Conservation (phyloP, 2,113 vertebrate genomes). For the Picathartes gymnocephalus region DNA sequence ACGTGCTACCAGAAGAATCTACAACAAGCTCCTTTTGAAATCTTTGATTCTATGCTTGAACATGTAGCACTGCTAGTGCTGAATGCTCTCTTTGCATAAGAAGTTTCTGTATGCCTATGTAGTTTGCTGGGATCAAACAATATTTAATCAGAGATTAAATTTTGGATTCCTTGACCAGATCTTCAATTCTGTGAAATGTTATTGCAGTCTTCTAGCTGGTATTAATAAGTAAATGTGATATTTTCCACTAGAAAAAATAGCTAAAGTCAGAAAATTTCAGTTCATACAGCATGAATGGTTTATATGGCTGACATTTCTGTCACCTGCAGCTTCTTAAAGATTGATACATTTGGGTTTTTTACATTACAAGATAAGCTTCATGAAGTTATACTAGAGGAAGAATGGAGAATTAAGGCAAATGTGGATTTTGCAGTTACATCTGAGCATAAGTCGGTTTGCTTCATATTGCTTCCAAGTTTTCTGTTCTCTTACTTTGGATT, state of each 20-base stretch:
- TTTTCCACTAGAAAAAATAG: not conserved
- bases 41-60: not conserved
- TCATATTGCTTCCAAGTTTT: not conserved
- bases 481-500: not conserved
- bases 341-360: not conserved
- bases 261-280: not conserved
- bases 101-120: not conserved
- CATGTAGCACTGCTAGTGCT: not conserved
- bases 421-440: not conserved
- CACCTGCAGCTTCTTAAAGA: not conserved
- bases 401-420: not conserved
- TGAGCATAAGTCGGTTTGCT: not conserved
- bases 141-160: not conserved
- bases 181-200: not conserved
- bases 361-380: not conserved
- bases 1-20: not conserved
- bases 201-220: not conserved
- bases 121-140: not conserved
- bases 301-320: not conserved
- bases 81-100: not conserved
- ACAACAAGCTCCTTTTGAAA: not conserved
- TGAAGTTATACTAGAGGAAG: not conserved
- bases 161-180: not conserved
- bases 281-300: not conserved
- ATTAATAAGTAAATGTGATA: not conserved